Conservation (phyloP, 1,140 invertebrate species). For the Neodiprion pinetum region DNA sequence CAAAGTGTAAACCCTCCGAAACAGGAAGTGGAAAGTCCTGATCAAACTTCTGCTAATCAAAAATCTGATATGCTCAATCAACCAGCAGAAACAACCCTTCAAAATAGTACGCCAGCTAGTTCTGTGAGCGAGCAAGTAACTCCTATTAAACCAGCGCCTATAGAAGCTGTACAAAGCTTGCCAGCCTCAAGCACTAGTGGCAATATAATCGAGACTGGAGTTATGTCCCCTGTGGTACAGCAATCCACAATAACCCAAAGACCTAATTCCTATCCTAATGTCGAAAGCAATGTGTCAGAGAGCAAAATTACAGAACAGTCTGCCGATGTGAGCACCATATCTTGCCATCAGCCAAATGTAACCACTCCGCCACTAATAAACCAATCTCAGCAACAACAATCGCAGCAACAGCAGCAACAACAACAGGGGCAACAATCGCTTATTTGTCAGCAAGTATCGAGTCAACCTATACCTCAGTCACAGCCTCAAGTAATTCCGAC, state of each 20-base stretch:
- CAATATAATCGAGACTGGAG: slow-evolving; percentile 41
- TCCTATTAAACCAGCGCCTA: slow-evolving; percentile 33
- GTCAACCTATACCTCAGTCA: slow-evolving; percentile 29
- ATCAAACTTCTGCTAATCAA: slow-evolving; percentile 33
- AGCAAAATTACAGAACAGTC: slow-evolving; percentile 44
- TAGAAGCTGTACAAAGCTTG: slow-evolving; percentile 55
- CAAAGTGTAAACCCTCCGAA: slow-evolving; percentile 41
- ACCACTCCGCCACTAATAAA: slow-evolving; percentile 25
- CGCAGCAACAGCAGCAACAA: slow-evolving; percentile 38
- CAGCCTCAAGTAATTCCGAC: slow-evolving; percentile 36
- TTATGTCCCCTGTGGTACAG: slow-evolving; percentile 43
- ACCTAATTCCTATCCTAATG: slow-evolving; percentile 38
- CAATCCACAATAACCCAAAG: slow-evolving; percentile 27
- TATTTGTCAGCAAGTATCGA: slow-evolving; percentile 11
- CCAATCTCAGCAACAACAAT: slow-evolving; percentile 25
- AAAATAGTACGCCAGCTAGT: slow-evolving; percentile 43
- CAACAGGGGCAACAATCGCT: slow-evolving; percentile 21
- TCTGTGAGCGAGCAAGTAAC: slow-evolving; percentile 38
- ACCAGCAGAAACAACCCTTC: slow-evolving; percentile 42
- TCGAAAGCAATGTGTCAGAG: slow-evolving; percentile 44
- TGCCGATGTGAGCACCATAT: slow-evolving; percentile 18
- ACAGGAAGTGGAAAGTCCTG: slow-evolving; percentile 38
- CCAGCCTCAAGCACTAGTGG: slow-evolving; percentile 56
- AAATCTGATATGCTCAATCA: slow-evolving; percentile 27
- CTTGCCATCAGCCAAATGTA: slow-evolving; percentile 26